Base-by-base conservation (phyloP, 1,140 invertebrate genomes). In the Pinna nobilis region DNA sequence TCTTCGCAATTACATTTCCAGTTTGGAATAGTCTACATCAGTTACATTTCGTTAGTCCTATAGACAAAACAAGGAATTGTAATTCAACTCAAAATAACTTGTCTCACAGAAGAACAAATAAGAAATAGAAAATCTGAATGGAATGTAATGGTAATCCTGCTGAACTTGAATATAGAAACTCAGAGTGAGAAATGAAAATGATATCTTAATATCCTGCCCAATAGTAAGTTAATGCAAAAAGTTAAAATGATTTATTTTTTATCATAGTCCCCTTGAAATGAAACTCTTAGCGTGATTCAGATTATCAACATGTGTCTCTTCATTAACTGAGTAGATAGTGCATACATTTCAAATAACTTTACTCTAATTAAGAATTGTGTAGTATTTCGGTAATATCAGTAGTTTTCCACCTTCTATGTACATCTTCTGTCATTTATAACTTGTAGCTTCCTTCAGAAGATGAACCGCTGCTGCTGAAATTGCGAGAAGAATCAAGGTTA, bases 401-500 rank as follows among this genome's bases (percentile, higher is more conserved):
- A 41, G 15, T 15, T 47, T 33, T 39, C n/a, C n/a, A n/a, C 0
- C 7, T 41, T 30, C 23, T 23, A 37, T 47, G 25, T 5, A 20
- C 18, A 47, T 73, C 51, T 60, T 55, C 13, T 69, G 23, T 61
- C 33, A 49, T 32, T 60, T 32, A 28, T 13, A 47, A 37, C 20
- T 81, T 83, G 33, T 60, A 92, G 91, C 84, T 95, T 15, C 94
- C 95, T 0, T 91, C 92, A 77, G 92, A 94, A 68, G 93, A 94
- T 84, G 94, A 96, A 80, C 90, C 93, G 6, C 81, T 96, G 15
- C 90, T 93, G 0, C 93, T 94, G 82, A 95, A 96, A 86, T 86
- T 97, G n/a, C 90, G 95, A 51, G 95, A 96, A 87, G 95, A 97
- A 89, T 95, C 95, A 0, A 90, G 86, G 87, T 88, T 50, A 30